Conservation (phyloP, 2,797 vertebrate species). For the Sebastes taczanowskii region DNA sequence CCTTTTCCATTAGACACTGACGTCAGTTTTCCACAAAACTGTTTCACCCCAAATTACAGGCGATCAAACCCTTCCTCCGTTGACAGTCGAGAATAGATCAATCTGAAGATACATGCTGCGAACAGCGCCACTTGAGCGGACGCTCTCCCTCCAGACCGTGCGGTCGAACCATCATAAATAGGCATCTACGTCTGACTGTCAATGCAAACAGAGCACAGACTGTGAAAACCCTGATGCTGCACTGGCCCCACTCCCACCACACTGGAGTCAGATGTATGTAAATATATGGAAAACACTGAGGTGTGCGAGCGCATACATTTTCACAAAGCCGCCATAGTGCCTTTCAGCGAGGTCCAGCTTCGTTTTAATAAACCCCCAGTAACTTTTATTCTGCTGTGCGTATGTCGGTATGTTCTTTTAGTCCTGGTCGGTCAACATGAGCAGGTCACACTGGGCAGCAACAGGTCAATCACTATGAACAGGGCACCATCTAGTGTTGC, state of each 20-base stretch:
- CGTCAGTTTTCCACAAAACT: constrained; percentile 69
- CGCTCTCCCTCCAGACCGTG: background rate
- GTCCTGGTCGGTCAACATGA: background rate
- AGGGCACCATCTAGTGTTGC: constrained; percentile 79
- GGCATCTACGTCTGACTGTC: background rate
- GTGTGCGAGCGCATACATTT: constrained; percentile 60
- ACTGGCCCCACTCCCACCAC: background rate
- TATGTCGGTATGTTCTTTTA: background rate
- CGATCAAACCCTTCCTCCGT: constrained; percentile 49
- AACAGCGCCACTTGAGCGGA: background rate
- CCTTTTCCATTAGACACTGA: constrained; percentile 65
- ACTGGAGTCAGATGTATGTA: constrained; percentile 42
- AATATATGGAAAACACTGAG: constrained; percentile 57
- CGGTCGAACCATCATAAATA: constrained; percentile 1
- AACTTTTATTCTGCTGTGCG: background rate
- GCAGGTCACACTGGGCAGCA: constrained; percentile 57
- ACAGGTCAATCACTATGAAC: constrained; percentile 68
- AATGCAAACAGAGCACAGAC: background rate
- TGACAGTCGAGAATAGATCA: constrained; percentile 38
- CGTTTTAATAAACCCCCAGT: background rate
- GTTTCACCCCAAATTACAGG: constrained; percentile 56
- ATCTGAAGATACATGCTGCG: background rate
- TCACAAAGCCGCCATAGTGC: constrained; percentile 10
- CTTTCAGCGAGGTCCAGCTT: background rate
- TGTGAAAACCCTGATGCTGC: background rate